Conservation (phyloP, 2,113 vertebrate species). For the Mesocricetus auratus region DNA sequence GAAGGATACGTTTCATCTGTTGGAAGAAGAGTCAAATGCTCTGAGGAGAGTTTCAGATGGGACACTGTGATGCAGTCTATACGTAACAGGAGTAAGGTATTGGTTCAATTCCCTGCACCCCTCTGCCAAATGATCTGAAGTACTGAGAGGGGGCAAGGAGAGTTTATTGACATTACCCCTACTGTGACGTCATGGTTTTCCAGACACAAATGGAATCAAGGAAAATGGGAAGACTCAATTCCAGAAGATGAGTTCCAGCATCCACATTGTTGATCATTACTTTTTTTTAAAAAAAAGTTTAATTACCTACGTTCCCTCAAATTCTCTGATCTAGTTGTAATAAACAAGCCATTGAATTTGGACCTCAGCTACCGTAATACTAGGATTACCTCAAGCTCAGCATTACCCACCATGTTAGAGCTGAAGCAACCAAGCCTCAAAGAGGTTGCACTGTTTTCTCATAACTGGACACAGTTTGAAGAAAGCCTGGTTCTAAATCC, state of each 20-base stretch:
- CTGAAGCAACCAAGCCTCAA: not conserved
- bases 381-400: not conserved
- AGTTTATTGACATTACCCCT: not conserved
- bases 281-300: not conserved
- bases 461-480: not conserved
- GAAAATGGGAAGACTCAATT: not conserved
- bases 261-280: not conserved
- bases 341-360: not conserved
- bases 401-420: not conserved
- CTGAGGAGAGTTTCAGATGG: not conserved
- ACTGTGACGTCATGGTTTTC: not conserved
- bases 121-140: not conserved
- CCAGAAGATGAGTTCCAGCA: not conserved
- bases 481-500: not conserved
- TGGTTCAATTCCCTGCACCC: not conserved
- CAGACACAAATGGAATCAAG: not conserved
- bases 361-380: not conserved
- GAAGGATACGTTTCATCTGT: not conserved
- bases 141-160: not conserved
- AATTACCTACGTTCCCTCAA: not conserved
- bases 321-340: not conserved
- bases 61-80: not conserved
- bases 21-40: not conserved
- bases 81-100: not conserved
- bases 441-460: not conserved